Evolutionary conservation across 2,888 invertebrate species (phyloP).

Genomic region (Caenorhabditis sp.): DNA sequence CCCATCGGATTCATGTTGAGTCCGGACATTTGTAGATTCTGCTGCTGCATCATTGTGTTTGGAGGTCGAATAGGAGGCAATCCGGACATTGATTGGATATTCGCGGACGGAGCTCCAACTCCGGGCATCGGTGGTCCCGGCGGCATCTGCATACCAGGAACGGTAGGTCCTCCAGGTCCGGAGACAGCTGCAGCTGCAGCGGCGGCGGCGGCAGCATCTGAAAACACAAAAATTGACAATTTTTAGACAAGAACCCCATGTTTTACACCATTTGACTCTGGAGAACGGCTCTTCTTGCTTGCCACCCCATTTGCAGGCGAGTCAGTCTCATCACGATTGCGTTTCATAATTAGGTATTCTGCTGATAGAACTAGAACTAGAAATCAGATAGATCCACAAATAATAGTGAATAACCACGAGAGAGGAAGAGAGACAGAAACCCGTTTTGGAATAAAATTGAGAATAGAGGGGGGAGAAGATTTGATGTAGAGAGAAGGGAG

Average conservation of each 20-base stretch:
- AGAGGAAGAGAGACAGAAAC: not conserved
- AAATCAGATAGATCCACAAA: conserved; percentile 2
- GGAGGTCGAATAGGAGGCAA: not conserved
- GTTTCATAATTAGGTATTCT: conserved; percentile 8
- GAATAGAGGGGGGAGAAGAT: not conserved
- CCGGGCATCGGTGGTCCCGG: not conserved
- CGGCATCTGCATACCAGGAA: too few relatives aligned
- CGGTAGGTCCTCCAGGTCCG: not conserved
- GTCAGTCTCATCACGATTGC: not conserved
- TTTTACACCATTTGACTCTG: not conserved
- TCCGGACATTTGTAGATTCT: too few relatives aligned
- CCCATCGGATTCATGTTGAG: too few relatives aligned
- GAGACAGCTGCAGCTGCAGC: not conserved
- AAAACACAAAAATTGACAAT: not conserved
- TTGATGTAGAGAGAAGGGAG: not conserved
- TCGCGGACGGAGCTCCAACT: too few relatives aligned
- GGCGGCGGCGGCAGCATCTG: conserved; percentile 37
- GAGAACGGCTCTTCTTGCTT: not conserved
- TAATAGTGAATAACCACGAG: not conserved
- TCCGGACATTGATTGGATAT: too few relatives aligned
- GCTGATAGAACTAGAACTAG: not conserved
- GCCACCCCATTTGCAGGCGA: not conserved
- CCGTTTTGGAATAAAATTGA: conserved; percentile 5
- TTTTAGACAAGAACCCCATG: not conserved
- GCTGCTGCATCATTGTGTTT: not conserved